Evolutionary conservation across 2,888 invertebrate species (phyloP).

Genomic region (Drosophila anomelani): DNA sequence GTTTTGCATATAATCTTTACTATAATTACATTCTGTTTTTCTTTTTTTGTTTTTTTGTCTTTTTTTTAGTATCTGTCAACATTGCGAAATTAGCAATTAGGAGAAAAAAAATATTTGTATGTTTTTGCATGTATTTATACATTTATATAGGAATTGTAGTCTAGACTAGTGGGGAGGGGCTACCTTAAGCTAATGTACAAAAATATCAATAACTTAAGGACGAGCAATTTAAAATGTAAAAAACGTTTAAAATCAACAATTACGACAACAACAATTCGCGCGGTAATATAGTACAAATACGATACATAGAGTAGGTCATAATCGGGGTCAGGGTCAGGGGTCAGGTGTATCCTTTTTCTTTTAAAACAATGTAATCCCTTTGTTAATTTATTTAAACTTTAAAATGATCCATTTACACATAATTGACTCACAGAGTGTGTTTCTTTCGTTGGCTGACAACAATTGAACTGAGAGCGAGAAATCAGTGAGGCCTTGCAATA

Average conservation of each 20-base stretch:
- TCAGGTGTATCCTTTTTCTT: not conserved
- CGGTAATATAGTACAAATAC: conserved; percentile 37
- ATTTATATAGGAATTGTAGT: conserved; percentile 37
- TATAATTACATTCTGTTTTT: conserved; percentile 42
- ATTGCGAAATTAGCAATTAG: conserved; percentile 44
- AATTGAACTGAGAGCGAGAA: conserved; percentile 44
- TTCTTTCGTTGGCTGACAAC: conserved; percentile 37
- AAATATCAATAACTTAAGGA: conserved; percentile 74
- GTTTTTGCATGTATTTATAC: conserved; percentile 24
- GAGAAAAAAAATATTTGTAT: conserved; percentile 36
- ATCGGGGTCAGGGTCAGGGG: conserved; percentile 5
- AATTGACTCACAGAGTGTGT: conserved; percentile 75
- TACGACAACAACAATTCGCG: conserved; percentile 64
- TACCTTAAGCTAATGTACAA: conserved; percentile 75
- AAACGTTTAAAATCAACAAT: conserved; percentile 60
- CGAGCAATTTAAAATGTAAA: conserved; percentile 60
- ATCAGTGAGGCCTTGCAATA: conserved; percentile 10
- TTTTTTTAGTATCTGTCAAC: conserved; percentile 36
- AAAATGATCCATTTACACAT: conserved; percentile 66
- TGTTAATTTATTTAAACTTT: not conserved
- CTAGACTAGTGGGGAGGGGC: conserved; percentile 37
- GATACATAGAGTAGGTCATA: conserved; percentile 24
- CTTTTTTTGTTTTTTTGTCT: not conserved
- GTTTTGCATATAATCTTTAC: conserved; percentile 46
- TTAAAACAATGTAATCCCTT: conserved; percentile 30